Percentiles rank a stretch among this genome's conserved stretches.
These are phyloP conservation scores for Amblyjoppa proteus DNA, from an alignment of 2,888 invertebrate genomes.

Conservation along the genomic window DNA sequence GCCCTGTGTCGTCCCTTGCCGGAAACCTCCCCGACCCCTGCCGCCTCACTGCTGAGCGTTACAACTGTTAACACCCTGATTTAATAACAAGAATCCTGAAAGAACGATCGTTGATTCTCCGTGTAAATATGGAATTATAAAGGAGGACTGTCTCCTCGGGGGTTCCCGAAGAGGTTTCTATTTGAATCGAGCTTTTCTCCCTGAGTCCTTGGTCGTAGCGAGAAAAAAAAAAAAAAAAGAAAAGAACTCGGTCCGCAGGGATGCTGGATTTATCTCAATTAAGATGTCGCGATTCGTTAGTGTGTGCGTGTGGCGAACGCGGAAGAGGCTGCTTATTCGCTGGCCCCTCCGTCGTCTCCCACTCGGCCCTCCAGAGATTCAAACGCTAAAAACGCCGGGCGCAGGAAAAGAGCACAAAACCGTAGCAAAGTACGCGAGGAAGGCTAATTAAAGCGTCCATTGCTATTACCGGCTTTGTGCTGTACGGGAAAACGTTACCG, in stretches of 20 bases:
- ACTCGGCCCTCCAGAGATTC: neutral
- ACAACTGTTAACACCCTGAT: constrained; percentile 73
- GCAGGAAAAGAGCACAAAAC: constrained; percentile 56
- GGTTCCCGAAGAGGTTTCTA: neutral
- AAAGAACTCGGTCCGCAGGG: neutral
- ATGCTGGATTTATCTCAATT: constrained; percentile 7
- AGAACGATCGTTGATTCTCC: constrained; percentile 13
- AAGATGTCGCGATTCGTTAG: neutral
- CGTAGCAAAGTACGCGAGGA: constrained; percentile 60
- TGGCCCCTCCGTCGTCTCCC: neutral
- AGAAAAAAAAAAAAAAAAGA: neutral
- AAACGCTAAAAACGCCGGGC: constrained; percentile 45
- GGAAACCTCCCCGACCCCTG: constrained; percentile 36
- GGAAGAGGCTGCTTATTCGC: neutral
- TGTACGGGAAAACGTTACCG: constrained; percentile 32
- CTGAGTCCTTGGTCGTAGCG: too few relatives aligned
- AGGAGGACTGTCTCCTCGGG: constrained; percentile 19
- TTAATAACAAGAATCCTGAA: constrained; percentile 66
- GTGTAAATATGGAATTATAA: constrained; percentile 45
- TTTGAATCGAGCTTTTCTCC: neutral
- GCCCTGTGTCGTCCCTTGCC: constrained; percentile 39
- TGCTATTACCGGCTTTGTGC: constrained; percentile 56
- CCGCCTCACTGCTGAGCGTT: constrained; percentile 58
- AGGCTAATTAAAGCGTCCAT: constrained; percentile 64
- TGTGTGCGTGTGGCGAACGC: neutral